Evolutionary conservation across 2,113 vertebrate species (phyloP).

Genomic region (Sakesphorus luctuosus): DNA sequence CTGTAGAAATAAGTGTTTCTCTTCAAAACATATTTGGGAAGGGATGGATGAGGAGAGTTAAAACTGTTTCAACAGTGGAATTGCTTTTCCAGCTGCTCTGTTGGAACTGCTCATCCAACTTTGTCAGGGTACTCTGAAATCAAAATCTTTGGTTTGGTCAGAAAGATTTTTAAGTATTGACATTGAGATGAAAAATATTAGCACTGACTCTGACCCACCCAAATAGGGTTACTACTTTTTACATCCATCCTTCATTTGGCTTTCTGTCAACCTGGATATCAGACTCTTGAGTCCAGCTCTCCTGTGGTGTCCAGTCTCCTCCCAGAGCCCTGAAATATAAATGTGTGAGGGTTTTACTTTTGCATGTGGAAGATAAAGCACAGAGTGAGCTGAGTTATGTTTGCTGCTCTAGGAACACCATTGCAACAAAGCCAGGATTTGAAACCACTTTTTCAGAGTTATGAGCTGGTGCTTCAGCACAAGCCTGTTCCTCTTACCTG

Average conservation of each 20-base stretch:
- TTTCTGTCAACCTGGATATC: background rate
- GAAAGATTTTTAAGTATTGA: background rate
- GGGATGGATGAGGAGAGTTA: background rate
- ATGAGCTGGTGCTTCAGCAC: background rate
- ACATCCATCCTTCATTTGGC: background rate
- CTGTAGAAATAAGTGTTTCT: background rate
- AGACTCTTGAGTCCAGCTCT: background rate
- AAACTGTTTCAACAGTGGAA: background rate
- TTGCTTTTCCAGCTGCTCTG: background rate
- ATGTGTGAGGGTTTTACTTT: background rate
- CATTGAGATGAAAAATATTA: background rate
- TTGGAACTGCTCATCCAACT: background rate
- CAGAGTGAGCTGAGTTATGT: background rate
- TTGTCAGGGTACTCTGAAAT: background rate
- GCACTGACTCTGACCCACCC: background rate
- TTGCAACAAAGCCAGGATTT: background rate
- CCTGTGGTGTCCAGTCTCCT: background rate
- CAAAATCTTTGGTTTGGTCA: background rate
- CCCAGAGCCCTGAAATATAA: background rate
- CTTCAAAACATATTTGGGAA: background rate
- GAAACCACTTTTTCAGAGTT: background rate
- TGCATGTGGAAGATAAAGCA: background rate
- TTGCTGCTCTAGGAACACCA: background rate
- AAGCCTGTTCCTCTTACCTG: background rate
- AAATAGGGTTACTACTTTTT: background rate